phyloP scores from a whole-genome alignment of 2,113 vertebrate genomes.

The Centropus bengalensis region DNA sequence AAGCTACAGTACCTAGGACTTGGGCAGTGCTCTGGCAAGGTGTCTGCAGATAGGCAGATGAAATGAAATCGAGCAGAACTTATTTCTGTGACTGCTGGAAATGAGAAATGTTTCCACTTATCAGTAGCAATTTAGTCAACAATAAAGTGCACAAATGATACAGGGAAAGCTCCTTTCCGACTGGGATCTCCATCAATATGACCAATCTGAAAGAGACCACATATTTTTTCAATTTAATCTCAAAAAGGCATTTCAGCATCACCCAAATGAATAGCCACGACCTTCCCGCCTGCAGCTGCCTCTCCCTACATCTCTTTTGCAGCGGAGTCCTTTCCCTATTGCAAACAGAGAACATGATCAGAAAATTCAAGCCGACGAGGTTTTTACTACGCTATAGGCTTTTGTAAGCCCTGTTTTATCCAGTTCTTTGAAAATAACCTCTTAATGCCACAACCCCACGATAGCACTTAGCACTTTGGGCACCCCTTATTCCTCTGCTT shows the following conservation, averaged over 20 bases:
- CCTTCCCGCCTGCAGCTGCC: neutral
- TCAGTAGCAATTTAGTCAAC: slow-evolving; percentile 83
- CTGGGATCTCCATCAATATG: slow-evolving; percentile 90
- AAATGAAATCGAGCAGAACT: slow-evolving; percentile 41
- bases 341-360: neutral
- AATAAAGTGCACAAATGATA: slow-evolving; percentile 96
- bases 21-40: slow-evolving; percentile 42
- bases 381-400: neutral
- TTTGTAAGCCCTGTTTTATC: neutral
- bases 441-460: neutral
- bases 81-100: slow-evolving; percentile 26
- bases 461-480: neutral
- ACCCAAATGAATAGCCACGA: neutral
- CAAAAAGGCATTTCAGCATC: neutral
- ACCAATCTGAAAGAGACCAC: slow-evolving; percentile 83
- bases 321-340: neutral
- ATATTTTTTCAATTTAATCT: neutral
- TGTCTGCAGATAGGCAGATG: slow-evolving; percentile 3
- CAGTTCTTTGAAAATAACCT: neutral
- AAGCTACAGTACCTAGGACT: slow-evolving; percentile 27
- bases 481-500: neutral
- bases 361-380: neutral
- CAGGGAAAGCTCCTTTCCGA: slow-evolving; percentile 89
- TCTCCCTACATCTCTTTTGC: neutral
- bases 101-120: slow-evolving; percentile 48